Conservation (phyloP, 1,140 invertebrate species). For the Saccostrea echinata region DNA sequence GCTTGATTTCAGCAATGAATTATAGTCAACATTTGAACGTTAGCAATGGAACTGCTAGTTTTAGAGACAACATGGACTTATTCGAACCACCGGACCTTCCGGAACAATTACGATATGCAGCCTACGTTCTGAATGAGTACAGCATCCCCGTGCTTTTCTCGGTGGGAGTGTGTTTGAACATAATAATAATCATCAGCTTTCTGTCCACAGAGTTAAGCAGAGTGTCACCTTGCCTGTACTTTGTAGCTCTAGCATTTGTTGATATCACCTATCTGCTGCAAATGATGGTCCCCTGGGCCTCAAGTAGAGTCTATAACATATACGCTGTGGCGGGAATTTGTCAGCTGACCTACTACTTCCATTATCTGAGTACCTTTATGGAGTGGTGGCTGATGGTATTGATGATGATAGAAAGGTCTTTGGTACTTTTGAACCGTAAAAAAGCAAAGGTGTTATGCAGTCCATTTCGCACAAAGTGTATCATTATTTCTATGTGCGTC, state of each 20-base stretch:
- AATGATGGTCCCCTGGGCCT: slow-evolving; percentile 63
- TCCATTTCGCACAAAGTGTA: slow-evolving; percentile 64
- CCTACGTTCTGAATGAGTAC: slow-evolving; percentile 56
- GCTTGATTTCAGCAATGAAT: not conserved
- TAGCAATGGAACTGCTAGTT: not conserved
- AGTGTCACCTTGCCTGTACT: slow-evolving; percentile 59
- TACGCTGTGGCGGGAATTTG: slow-evolving; percentile 64
- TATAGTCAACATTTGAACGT: not conserved
- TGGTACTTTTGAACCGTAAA: slow-evolving; percentile 49
- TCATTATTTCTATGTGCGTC: slow-evolving; percentile 55
- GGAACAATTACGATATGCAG: not conserved
- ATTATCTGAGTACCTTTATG: slow-evolving; percentile 61
- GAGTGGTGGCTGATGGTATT: slow-evolving; percentile 60
- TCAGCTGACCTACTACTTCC: slow-evolving; percentile 61
- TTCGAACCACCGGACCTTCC: not conserved
- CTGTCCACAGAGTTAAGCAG: slow-evolving; percentile 61
- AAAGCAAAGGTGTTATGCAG: slow-evolving; percentile 53
- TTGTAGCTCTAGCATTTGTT: slow-evolving; percentile 57
- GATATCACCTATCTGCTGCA: slow-evolving; percentile 60
- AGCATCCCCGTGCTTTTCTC: slow-evolving; percentile 58
- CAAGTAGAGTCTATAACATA: slow-evolving; percentile 56
- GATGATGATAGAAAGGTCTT: slow-evolving; percentile 55
- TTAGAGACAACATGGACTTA: not conserved
- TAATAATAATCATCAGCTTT: slow-evolving; percentile 49
- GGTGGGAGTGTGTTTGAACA: slow-evolving; percentile 58